Evolutionary conservation across 2,888 invertebrate genomes (phyloP).

Genomic region (Protula sp.): DNA sequence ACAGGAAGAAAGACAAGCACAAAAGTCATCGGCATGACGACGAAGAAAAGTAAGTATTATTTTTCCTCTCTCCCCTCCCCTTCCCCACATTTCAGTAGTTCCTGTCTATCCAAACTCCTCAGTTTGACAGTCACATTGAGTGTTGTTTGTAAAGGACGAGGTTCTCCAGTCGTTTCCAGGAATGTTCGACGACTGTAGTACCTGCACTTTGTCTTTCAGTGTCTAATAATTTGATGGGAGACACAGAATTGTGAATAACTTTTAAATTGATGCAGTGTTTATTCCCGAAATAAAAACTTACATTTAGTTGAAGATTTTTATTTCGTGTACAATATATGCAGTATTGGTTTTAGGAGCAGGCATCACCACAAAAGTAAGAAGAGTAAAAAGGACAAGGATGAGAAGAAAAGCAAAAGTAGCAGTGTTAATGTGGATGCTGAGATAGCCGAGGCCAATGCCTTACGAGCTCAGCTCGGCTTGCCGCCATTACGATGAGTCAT

Average conservation of each 20-base stretch:
- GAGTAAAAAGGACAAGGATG: conserved; percentile 5
- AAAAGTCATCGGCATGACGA: conserved; percentile 45
- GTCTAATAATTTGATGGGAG: too few relatives aligned
- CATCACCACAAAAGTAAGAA: conserved; percentile 13
- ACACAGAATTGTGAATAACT: too few relatives aligned
- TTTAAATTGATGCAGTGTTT: too few relatives aligned
- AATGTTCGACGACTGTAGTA: too few relatives aligned
- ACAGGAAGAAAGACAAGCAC: conserved; percentile 40
- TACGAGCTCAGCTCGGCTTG: conserved; percentile 57
- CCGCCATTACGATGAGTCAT: too few relatives aligned
- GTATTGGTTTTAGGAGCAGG: conserved; percentile 1
- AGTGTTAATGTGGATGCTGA: conserved; percentile 52
- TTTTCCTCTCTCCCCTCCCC: conserved; percentile 4
- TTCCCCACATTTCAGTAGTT: background rate
- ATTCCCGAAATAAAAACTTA: too few relatives aligned
- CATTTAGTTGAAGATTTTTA: too few relatives aligned
- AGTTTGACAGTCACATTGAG: too few relatives aligned
- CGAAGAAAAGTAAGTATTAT: conserved; percentile 1
- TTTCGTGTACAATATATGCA: too few relatives aligned
- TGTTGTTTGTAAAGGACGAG: too few relatives aligned
- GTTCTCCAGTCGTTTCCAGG: too few relatives aligned
- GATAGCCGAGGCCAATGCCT: conserved; percentile 57
- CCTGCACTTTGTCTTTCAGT: too few relatives aligned
- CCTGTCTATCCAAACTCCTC: background rate
- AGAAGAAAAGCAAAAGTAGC: conserved; percentile 14